Base-by-base conservation (phyloP, 2,113 vertebrate species). In the Pachypanchax playfairii region DNA sequence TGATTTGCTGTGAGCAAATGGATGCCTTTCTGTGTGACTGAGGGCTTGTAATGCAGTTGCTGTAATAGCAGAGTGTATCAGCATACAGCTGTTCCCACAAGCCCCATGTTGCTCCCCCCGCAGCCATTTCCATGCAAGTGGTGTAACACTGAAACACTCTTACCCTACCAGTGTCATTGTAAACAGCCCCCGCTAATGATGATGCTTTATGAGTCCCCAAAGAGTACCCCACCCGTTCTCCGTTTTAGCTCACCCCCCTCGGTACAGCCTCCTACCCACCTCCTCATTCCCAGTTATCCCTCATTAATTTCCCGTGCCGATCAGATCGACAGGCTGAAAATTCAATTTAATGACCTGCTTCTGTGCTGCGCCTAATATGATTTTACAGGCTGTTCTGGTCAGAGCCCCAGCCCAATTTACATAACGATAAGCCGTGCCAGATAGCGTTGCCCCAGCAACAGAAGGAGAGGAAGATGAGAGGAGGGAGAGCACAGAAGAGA, bases 391-490 rank as follows among this genome's bases (percentile, higher is more conserved):
- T 90, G 91, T 90, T 88, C 91, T 91, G 92, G 93, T 91, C 92
- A 91, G 90, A 75, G 89, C 90, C 85, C 82, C 73, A 82, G 84
- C 82, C 78, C 88, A 91, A 93, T 94, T 95, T 95, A 90, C 93
- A 94, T 94, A 94, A 92, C 91, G 91, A 93, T 92, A 90, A 82
- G 70, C 86, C 77, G 44, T 85, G 85, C 85, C 89, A 89, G 93
- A 94, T 94, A 92, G 78, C 75, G 92, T 95, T 94, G 90, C 93
- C 91, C 89, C 93, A 91, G 94, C 91, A 96, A 95, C 94, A 83
- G 41, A 33, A 80, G n/a, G 21, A 52, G 73, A 85, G 80, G 71
- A 62, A 79, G 90, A 92, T 66, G 73, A 60, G 66, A 58, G 53
- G 44, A 49, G 72, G 64, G 10, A 6, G 73, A 66, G 48, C 80